Evolutionary conservation across 92 coral and sea anemone species (phyloP).

Genomic region (Porites lobata): DNA sequence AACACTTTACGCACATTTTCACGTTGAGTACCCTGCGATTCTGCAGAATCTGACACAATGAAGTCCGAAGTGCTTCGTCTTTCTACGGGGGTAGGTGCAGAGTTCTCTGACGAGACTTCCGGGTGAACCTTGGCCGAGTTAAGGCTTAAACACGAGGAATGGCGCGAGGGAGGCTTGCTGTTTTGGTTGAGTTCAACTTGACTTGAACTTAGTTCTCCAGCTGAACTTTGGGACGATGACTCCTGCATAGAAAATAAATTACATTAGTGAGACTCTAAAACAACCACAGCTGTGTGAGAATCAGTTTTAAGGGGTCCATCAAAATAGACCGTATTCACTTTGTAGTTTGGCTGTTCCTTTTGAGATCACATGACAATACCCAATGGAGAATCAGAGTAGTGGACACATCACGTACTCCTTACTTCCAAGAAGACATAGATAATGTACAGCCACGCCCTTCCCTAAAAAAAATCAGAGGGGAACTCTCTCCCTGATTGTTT

Average conservation of each 20-base stretch:
- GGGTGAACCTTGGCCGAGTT: constrained; percentile 86
- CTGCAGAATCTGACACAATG: constrained; percentile 8
- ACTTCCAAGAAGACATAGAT: no score
- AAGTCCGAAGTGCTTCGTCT: background rate
- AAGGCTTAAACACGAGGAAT: no score
- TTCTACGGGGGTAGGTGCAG: constrained; percentile 3
- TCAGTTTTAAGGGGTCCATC: constrained; percentile 47
- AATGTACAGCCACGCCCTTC: no score
- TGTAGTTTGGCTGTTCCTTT: no score
- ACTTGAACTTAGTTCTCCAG: constrained; percentile 72
- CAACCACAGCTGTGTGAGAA: constrained; percentile 72
- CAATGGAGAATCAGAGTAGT: no score
- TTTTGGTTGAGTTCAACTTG: constrained; percentile 70
- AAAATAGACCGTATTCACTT: no score
- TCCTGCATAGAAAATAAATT: constrained; percentile 18
- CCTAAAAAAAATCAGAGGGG: no score
- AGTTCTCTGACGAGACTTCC: constrained; percentile 24
- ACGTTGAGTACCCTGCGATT: constrained; percentile 9
- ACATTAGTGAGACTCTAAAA: constrained; percentile 56
- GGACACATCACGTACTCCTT: no score
- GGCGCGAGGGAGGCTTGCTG: constrained; percentile 74
- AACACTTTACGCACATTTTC: constrained; percentile 20
- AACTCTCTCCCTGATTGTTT: no score
- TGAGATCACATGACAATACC: no score
- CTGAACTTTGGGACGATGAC: constrained; percentile 30